A percentile compares a stretch with the other conserved stretches of the same genome.
These are phyloP conservation scores for Brevimyrus niger DNA, from an alignment of 2,113 vertebrate genomes.

Conservation along the genomic window DNA sequence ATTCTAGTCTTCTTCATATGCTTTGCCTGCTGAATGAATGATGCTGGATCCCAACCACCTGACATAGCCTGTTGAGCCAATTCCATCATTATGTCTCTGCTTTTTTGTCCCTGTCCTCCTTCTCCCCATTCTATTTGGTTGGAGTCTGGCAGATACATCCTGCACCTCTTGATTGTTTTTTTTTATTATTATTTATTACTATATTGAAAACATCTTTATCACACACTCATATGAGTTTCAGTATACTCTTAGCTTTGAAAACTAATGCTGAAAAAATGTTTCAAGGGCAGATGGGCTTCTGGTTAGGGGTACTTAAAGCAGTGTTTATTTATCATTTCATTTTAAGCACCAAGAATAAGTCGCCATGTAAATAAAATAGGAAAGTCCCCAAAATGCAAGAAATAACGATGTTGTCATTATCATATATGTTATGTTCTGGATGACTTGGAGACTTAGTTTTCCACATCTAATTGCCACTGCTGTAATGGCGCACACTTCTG, in stretches of 20 bases:
- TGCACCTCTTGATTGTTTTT: slow-evolving; percentile 23
- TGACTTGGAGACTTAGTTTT: not conserved
- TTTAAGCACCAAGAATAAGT: not conserved
- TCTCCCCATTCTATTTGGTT: not conserved
- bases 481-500: not conserved
- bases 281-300: slow-evolving; percentile 2
- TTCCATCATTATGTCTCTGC: not conserved
- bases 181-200: not conserved
- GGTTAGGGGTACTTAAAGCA: not conserved
- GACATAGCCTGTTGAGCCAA: not conserved
- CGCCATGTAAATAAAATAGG: not conserved
- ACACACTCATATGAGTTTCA: not conserved
- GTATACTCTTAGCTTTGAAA: slow-evolving; percentile 1
- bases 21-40: not conserved
- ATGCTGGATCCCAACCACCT: not conserved
- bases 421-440: not conserved
- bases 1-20: not conserved
- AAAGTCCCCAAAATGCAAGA: not conserved
- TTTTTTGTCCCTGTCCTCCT: not conserved
- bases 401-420: not conserved
- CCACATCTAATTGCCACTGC: not conserved
- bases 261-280: slow-evolving; percentile 4
- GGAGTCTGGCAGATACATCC: not conserved
- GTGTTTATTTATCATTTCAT: not conserved
- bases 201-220: slow-evolving; percentile 3